Evolutionary conservation across 2,113 vertebrate species (phyloP).

Genomic region (Proterorhinus semilunaris): DNA sequence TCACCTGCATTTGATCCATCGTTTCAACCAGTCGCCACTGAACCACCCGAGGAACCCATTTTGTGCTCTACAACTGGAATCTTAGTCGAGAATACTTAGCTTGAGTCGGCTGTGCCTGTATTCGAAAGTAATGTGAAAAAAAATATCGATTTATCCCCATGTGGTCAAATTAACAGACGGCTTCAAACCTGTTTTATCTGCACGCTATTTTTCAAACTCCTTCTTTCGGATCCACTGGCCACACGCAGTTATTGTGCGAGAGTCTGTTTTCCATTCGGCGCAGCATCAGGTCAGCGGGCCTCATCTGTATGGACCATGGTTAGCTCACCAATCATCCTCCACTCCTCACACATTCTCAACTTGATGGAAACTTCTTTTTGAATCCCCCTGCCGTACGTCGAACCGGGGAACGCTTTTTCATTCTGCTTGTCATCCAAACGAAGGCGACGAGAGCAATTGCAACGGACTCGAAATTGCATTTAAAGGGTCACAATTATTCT

Average conservation of each 20-base stretch:
- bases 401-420: conserved; percentile 11
- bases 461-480: neutral
- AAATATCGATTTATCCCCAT: too few species aligned
- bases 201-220: neutral
- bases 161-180: neutral
- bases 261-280: neutral
- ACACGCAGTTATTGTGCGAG: neutral
- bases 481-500: too few species aligned
- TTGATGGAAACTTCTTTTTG: conserved; percentile 23
- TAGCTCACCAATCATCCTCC: neutral
- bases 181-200: neutral
- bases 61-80: too few species aligned
- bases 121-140: too few species aligned
- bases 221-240: neutral
- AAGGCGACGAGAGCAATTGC: neutral
- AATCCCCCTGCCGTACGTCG: conserved; percentile 7
- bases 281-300: neutral
- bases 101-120: too few species aligned
- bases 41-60: too few species aligned
- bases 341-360: conserved; percentile 1
- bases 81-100: too few species aligned
- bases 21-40: too few species aligned
- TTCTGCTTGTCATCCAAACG: conserved; percentile 13
- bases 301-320: conserved; percentile 25
- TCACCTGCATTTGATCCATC: too few species aligned